Base-by-base conservation (phyloP, 2,888 invertebrate species). In the Podabrus alpinus region DNA sequence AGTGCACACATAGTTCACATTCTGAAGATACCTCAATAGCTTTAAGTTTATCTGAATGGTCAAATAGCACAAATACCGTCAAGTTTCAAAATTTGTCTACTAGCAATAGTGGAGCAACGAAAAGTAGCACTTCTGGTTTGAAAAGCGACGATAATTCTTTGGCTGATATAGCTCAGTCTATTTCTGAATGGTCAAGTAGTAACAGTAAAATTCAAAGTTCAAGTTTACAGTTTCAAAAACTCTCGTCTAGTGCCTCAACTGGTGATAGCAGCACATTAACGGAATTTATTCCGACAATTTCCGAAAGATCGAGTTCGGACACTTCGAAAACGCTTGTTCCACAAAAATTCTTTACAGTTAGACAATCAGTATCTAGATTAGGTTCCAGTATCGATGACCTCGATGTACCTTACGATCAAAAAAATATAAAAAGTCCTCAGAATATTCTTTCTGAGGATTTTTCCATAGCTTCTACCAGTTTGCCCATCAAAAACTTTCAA, bases 21-120 rank as follows among this genome's bases (percentile, higher is more conserved):
- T 95, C 95, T 7, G 95, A 95, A 86, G 95, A 95, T 82, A 95
- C 95, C 0, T 95, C 95, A 0, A 93, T 95, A 85, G 95, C 95
- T 15, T 88, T 95, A 25, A 95, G 95, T 83, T 92, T 95, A 82
- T 95, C 95, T 2, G 95, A 96, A 83, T 95, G 95, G 95, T 95
- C 95, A 0, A 95, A 95, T 59, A 95, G 95, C 69, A 95, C 95
- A 0, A 95, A 94, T 80, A 95, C 95, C 0, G 95, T 95, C 1
- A 91, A 95, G 84, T 95, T 93, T 82, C 93, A 92, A 66, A 94
- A 93, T 87, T 88, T 93, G 25, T 93, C 93, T 0, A 93, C 93
- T 24, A 87, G 86, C 71, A 87, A 87, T 77, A 89, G 90, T 81
- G 89, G 90, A 75, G 90, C 90, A 62, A 91, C 91, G 83, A 91